Base-by-base conservation (phyloP, 2,797 vertebrate species). In the Amphiprion clarkii region DNA sequence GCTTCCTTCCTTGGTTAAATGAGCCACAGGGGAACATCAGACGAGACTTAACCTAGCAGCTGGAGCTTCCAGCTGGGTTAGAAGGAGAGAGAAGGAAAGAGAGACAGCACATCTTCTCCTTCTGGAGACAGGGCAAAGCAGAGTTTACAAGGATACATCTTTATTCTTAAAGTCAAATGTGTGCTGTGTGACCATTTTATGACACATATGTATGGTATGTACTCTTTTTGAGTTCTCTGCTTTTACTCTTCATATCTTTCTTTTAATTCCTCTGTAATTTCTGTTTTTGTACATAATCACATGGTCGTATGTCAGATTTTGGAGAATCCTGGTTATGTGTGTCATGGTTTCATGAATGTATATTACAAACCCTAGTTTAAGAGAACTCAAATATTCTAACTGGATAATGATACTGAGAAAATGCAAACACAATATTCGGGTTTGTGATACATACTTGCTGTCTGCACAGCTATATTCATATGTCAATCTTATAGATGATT, bases 61-160 rank as follows among this genome's bases (percentile, higher is more conserved):
- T 91, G 89, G 81, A 90, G 88, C 83, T 86, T 90, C 87, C 87
- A 90, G 89, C 86, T 91, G 91, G 81, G 87, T 87, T 82, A 79
- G 78, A 81, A 75, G 68, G 67, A 72, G 57, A 67, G 44, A 36
- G 40, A 60, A 66, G 76, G 60, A 69, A 58, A 59, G 71, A 13
- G 53, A 80, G 61, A 74, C 19, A 23, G 71, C 51, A 59, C 60
- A 52, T 66, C 72, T 74, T 82, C 55, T 86, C 74, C 62, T 84
- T 57, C 29, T 59, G 69, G 68, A 81, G 42, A 75, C 6, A 40
- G 57, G 54, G 74, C 73, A 82, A 74, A 61, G 27, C 42, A 68
- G 29, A 19, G 25, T 42, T 71, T 68, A 40, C 49, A 44, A 31
- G 48, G 57, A 77, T 48, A 62, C 16, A 54, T 29, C 54, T 25